A percentile compares a stretch with the other conserved stretches of the same genome.
Conservation (phyloP, 1,140 invertebrate species). For the Carposina sasakii region DNA sequence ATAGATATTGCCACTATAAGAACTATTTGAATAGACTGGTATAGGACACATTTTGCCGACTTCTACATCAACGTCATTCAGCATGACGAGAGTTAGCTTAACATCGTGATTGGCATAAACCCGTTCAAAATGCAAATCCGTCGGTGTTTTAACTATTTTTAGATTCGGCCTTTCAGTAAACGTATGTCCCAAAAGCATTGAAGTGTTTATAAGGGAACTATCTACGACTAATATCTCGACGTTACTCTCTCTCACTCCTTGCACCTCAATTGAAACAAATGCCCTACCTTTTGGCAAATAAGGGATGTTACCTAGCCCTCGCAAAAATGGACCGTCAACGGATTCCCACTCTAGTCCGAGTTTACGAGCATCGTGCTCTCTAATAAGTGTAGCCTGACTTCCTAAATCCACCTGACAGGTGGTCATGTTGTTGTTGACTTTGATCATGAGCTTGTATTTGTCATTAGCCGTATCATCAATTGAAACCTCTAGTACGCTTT, state of each 20-base stretch:
- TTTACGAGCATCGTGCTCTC: neutral
- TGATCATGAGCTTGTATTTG: slow-evolving; percentile 18
- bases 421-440: neutral
- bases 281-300: slow-evolving; percentile 1
- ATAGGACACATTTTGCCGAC: slow-evolving; percentile 1
- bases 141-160: slow-evolving; percentile 17
- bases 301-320: slow-evolving; percentile 8
- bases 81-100: slow-evolving; percentile 2
- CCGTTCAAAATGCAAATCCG: slow-evolving; percentile 17
- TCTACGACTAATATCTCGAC: slow-evolving; percentile 10
- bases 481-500: slow-evolving; percentile 17
- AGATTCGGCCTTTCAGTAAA: slow-evolving; percentile 17
- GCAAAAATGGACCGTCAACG: neutral
- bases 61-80: slow-evolving; percentile 1
- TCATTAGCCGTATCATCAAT: neutral
- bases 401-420: slow-evolving; percentile 9
- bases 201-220: neutral
- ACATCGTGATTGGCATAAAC: neutral
- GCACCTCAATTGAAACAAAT: slow-evolving; percentile 3
- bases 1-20: slow-evolving; percentile 18
- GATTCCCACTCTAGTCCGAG: neutral
- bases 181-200: neutral
- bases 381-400: slow-evolving; percentile 9
- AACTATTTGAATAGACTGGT: slow-evolving; percentile 5
- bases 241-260: slow-evolving; percentile 2